Conservation (phyloP, 2,113 vertebrate species). For the Peucedramus taeniatus region DNA sequence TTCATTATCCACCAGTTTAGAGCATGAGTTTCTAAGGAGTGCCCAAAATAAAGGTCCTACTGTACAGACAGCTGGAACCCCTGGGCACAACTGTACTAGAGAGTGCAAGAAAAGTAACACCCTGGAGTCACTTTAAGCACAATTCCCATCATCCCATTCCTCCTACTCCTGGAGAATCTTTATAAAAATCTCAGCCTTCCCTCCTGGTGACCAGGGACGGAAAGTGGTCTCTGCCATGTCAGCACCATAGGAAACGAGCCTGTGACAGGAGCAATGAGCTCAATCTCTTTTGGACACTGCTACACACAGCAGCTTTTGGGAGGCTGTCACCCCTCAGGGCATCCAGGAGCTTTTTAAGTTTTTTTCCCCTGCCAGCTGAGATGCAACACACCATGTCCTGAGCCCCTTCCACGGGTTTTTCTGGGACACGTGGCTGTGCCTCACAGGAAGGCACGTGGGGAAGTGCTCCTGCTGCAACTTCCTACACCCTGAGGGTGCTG, state of each 20-base stretch:
- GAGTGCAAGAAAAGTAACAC: background rate
- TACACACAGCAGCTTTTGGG: background rate
- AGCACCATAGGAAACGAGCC: fast-evolving
- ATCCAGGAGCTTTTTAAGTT: background rate
- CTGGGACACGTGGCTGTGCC: background rate
- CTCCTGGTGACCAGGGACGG: background rate
- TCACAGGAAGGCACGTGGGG: background rate
- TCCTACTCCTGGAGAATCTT: background rate
- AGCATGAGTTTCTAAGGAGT: background rate
- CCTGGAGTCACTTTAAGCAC: background rate
- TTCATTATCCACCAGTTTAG: background rate
- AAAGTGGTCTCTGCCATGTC: fast-evolving
- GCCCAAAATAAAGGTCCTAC: background rate
- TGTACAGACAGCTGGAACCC: background rate
- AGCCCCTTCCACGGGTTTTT: background rate
- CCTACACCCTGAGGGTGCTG: background rate
- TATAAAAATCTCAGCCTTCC: background rate
- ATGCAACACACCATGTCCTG: background rate
- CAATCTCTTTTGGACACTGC: background rate
- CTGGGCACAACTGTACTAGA: background rate
- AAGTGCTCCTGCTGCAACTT: background rate
- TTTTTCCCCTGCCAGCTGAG: background rate
- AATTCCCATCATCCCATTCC: background rate
- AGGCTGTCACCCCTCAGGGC: background rate
- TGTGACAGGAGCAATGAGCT: background rate